Conservation (phyloP, 2,113 vertebrate genomes). For the Xiphias gladius region DNA sequence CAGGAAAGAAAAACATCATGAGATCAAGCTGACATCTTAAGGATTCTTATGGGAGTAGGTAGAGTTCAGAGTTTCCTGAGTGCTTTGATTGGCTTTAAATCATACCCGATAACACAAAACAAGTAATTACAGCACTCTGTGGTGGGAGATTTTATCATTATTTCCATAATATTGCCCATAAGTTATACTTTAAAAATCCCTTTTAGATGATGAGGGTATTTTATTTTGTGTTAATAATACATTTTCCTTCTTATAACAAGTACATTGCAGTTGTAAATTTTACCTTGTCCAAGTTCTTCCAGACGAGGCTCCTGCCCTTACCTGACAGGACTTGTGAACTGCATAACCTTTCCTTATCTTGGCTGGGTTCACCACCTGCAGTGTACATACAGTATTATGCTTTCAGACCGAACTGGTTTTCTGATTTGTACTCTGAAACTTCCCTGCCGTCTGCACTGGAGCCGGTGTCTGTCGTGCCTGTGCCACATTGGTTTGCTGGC, state of each 20-base stretch:
- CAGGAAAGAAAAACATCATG: conserved; percentile 68
- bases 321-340: conserved; percentile 41
- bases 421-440: conserved; percentile 50
- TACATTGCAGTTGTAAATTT: conserved; percentile 1
- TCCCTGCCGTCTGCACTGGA: conserved; percentile 27
- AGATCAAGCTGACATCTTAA: conserved; percentile 48
- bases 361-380: conserved; percentile 20
- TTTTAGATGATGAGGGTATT: neutral
- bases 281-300: neutral
- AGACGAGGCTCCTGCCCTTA: conserved; percentile 33
- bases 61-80: conserved; percentile 39
- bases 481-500: conserved; percentile 53
- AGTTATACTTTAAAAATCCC: neutral
- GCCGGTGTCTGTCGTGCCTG: conserved; percentile 26
- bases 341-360: conserved; percentile 37
- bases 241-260: conserved; percentile 2
- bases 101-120: conserved; percentile 34
- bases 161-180: conserved; percentile 9
- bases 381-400: conserved; percentile 22
- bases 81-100: conserved; percentile 26
- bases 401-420: conserved; percentile 42
- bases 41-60: conserved; percentile 38
- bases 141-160: neutral
- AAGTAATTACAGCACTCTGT: conserved; percentile 29
- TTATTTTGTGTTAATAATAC: conserved; percentile 5